phyloP scores from a whole-genome alignment of 2,797 vertebrate species.

The Takifugu rubripes region DNA sequence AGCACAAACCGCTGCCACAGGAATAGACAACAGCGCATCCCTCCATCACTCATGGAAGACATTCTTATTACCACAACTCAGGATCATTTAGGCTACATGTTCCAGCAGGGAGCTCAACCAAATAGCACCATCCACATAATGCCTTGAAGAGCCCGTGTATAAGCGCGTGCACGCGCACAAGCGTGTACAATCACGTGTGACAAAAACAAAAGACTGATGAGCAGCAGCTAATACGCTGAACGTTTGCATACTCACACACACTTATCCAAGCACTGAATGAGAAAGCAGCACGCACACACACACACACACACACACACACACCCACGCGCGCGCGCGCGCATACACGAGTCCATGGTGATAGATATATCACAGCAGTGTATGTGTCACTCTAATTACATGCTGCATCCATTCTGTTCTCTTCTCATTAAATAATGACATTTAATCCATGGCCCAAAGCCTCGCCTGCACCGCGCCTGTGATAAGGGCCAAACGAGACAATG shows the following conservation, averaged over 20 bases:
- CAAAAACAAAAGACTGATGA: slow-evolving; percentile 47
- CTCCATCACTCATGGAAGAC: background rate
- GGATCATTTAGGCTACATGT: background rate
- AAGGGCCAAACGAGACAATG: slow-evolving; percentile 54
- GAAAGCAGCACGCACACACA: slow-evolving; percentile 16
- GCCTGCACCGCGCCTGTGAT: slow-evolving; percentile 53
- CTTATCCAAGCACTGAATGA: slow-evolving; percentile 25
- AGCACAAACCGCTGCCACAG: background rate
- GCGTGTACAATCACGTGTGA: slow-evolving; percentile 6
- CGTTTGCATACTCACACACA: slow-evolving; percentile 48
- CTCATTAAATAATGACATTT: slow-evolving; percentile 69
- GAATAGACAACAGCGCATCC: background rate
- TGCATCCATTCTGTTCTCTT: slow-evolving; percentile 59
- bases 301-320: slow-evolving; percentile 9
- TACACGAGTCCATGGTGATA: slow-evolving; percentile 36
- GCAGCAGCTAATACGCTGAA: slow-evolving; percentile 40
- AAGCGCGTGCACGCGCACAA: background rate
- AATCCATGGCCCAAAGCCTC: slow-evolving; percentile 52
- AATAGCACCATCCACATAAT: background rate
- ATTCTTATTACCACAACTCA: background rate
- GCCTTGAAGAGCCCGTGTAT: background rate
- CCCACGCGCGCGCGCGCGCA: background rate
- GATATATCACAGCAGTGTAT: slow-evolving; percentile 54
- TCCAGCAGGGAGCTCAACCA: background rate
- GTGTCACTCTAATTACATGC: slow-evolving; percentile 63